Base-by-base conservation (phyloP, 2,888 invertebrate species). In the Synergus umbraculus region DNA sequence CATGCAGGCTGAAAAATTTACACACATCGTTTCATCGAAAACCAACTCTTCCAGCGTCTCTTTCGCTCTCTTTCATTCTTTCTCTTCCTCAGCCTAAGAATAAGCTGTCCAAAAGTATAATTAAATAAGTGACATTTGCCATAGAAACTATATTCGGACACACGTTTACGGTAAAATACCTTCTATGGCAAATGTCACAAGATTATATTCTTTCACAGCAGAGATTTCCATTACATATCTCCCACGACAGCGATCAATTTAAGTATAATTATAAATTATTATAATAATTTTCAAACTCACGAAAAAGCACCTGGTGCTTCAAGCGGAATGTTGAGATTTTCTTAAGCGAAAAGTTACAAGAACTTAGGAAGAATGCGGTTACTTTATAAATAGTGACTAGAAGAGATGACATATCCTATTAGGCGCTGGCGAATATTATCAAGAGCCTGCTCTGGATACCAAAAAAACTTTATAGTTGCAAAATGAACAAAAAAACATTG, bases 331-430 rank as follows among this genome's bases (percentile, higher is more conserved):
- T 82, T 82, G 79, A 69, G 80, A n/a, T 46, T 82, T 78, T 67
- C 77, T 65, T 81, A 83, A 83, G 83, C 78, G 79, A 86, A 84
- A 88, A 88, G 87, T 87, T 85, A 88, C 83, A 79, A 77, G 87
- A 84, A 86, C 85, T 86, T 84, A 83, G 65, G 79, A 78, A 83
- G 83, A 86, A 85, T 77, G 83, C 84, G 83, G 81, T 66, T 84
- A 85, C 86, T 86, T 87, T 87, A 88, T 85, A 85, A 86, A 87
- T 87, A 88, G 86, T 89, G 89, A 89, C 89, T 89, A 89, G 89
- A 89, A 86, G 85, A 87, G 84, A 86, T 85, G 86, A 87, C 86
- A 84, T 83, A 22, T 60, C 60, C 22, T 60, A 12, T 60, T 60
- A 60, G 22, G 60, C 22, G 22, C 18, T 22, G 3, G 22, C 60